Evolutionary conservation across 2,113 vertebrate genomes (phyloP).

Genomic region (Cercopithecus mona): DNA sequence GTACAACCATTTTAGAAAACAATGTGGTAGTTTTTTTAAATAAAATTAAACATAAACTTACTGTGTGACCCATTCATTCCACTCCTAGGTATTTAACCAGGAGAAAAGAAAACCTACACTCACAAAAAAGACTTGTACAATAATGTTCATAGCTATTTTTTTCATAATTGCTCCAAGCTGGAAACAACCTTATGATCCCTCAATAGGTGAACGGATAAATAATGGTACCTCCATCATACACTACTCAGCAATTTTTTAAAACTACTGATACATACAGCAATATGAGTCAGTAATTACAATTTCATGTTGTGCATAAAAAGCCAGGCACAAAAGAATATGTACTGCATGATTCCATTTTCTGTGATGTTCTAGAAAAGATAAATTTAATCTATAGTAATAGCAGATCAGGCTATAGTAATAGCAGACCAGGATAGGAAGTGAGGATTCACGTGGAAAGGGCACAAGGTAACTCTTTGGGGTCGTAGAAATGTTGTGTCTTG

Average conservation of each 20-base stretch:
- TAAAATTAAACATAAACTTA: not conserved
- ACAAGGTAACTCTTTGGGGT: not conserved
- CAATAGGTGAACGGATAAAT: not conserved
- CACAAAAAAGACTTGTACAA: not conserved
- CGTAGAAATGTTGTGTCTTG: not conserved
- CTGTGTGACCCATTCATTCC: not conserved
- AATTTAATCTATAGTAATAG: constrained; percentile 8
- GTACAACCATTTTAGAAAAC: not conserved
- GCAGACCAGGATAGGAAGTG: not conserved
- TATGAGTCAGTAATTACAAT: constrained; percentile 12
- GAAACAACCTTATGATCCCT: not conserved
- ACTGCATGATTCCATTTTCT: not conserved
- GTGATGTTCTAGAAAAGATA: not conserved
- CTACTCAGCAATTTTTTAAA: constrained; percentile 1
- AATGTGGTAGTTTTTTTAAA: not conserved
- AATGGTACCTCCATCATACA: not conserved
- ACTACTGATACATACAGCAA: not conserved
- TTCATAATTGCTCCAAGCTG: not conserved
- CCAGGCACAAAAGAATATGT: not conserved
- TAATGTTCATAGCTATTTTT: not conserved
- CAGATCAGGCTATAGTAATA: not conserved
- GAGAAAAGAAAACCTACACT: not conserved
- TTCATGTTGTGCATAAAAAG: not conserved
- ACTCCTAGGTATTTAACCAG: not conserved
- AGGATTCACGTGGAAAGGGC: constrained; percentile 16